A percentile compares a stretch with the other conserved stretches of the same genome.
Conservation (phyloP, 2,888 invertebrate species). For the Octodonta nipae region DNA sequence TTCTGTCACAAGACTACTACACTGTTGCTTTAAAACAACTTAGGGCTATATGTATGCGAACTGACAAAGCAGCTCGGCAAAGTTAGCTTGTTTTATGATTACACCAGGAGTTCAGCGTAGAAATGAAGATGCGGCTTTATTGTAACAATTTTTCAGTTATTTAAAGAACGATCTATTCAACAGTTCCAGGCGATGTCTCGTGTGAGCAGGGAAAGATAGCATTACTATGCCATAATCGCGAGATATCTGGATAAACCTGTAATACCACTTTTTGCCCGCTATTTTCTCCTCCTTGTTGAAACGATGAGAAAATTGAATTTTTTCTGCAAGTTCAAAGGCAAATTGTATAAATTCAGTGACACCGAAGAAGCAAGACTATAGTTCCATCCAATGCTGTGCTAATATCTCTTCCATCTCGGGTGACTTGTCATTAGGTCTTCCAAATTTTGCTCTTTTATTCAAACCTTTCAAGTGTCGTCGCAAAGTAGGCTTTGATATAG, state of each 20-base stretch:
- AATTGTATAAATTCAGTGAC: too few species aligned
- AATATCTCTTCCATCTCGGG: too few species aligned
- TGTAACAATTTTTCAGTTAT: background rate
- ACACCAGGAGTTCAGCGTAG: background rate
- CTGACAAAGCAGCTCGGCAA: background rate
- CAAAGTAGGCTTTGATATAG: too few species aligned
- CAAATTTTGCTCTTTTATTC: too few species aligned
- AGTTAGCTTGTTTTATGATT: background rate
- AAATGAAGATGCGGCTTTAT: background rate
- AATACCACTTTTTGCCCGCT: background rate
- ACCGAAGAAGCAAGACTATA: too few species aligned
- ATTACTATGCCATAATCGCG: conserved; percentile 1
- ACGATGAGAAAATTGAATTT: too few species aligned
- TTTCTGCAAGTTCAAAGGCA: too few species aligned
- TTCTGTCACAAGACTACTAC: background rate
- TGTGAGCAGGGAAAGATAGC: conserved; percentile 1
- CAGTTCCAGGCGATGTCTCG: background rate
- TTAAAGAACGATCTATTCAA: background rate
- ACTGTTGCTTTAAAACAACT: background rate
- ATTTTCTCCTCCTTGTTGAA: too few species aligned
- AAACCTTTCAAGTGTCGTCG: too few species aligned
- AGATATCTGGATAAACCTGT: background rate
- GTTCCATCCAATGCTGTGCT: too few species aligned
- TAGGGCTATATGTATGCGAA: background rate
- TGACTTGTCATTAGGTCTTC: too few species aligned